These are phyloP conservation scores for Cremastinae sp. DNA, from an alignment of 2,888 invertebrate species.

Conservation along the genomic window DNA sequence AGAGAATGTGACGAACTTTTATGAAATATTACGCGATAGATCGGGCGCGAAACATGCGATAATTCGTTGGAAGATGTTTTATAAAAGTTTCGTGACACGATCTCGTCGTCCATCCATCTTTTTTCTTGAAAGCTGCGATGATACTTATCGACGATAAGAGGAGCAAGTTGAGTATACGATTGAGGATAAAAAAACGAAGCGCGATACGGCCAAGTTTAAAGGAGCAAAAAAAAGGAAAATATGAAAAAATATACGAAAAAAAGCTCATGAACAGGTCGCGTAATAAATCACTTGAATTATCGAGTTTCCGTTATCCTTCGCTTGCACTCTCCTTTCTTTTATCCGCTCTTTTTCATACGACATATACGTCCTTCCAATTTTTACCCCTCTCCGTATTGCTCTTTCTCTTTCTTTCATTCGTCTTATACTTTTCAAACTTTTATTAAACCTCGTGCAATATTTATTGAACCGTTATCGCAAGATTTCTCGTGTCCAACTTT, in stretches of 20 bases:
- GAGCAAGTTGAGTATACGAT: constrained; percentile 1
- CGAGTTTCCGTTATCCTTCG: constrained; percentile 53
- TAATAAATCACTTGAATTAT: constrained; percentile 60
- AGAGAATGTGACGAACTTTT: constrained; percentile 15
- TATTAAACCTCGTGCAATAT: background rate
- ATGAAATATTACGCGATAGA: constrained; percentile 35
- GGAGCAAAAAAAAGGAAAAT: constrained; percentile 22
- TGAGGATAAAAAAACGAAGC: constrained; percentile 27
- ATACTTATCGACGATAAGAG: constrained; percentile 53
- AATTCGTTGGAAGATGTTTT: constrained; percentile 43
- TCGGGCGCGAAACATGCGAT: constrained; percentile 39
- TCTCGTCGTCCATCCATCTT: constrained; percentile 55
- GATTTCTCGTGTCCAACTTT: background rate
- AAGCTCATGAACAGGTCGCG: constrained; percentile 52
- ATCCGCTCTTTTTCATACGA: background rate
- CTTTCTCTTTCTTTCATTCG: background rate
- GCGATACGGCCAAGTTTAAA: constrained; percentile 7
- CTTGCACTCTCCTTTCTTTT: constrained; percentile 26
- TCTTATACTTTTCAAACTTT: background rate
- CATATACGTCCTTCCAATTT: constrained; percentile 1
- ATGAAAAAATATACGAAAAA: constrained; percentile 43
- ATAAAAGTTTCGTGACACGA: constrained; percentile 48
- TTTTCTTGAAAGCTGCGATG: constrained; percentile 52
- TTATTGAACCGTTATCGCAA: background rate
- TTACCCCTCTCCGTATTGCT: background rate